Conservation (phyloP, 1,140 invertebrate genomes). For the Pseudomyrmex sp. region DNA sequence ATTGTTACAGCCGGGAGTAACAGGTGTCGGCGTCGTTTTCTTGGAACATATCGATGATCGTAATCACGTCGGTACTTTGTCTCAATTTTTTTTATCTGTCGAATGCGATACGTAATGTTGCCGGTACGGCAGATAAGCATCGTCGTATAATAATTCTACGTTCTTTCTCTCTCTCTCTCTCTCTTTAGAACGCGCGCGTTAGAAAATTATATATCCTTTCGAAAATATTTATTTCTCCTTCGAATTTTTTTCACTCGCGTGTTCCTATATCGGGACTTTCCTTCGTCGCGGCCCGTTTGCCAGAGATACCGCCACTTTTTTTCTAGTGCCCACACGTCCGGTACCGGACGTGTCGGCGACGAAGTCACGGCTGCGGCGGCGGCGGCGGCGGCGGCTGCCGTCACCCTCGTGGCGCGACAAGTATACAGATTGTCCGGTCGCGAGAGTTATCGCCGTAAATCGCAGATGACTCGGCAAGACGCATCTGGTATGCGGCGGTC, state of each 20-base stretch:
- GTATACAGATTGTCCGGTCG: slow-evolving; percentile 79
- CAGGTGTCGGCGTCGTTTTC: slow-evolving; percentile 26
- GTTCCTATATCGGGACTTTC: not conserved
- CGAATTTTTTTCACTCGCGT: not conserved
- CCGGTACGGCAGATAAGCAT: slow-evolving; percentile 13
- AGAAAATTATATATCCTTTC: not conserved
- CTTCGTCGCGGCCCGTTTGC: not conserved
- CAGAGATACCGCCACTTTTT: not conserved
- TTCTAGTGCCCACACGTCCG: not conserved
- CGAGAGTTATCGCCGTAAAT: slow-evolving; percentile 81
- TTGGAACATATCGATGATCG: slow-evolving; percentile 39
- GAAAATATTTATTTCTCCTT: slow-evolving; percentile 13
- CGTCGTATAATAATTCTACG: not conserved
- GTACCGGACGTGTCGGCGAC: slow-evolving; percentile 8
- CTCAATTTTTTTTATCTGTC: slow-evolving; percentile 39
- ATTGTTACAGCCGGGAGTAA: slow-evolving; percentile 48
- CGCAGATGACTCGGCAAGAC: slow-evolving; percentile 76
- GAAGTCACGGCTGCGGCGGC: not conserved
- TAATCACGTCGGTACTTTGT: slow-evolving; percentile 39
- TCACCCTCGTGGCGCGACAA: slow-evolving; percentile 68
- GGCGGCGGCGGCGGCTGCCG: not conserved
- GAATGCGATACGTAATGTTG: slow-evolving; percentile 27
- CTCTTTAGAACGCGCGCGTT: not conserved
- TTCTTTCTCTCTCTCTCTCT: not conserved
- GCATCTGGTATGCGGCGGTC: slow-evolving; percentile 77